phyloP scores from a whole-genome alignment of 2,797 vertebrate species.

The Momotus momota region DNA sequence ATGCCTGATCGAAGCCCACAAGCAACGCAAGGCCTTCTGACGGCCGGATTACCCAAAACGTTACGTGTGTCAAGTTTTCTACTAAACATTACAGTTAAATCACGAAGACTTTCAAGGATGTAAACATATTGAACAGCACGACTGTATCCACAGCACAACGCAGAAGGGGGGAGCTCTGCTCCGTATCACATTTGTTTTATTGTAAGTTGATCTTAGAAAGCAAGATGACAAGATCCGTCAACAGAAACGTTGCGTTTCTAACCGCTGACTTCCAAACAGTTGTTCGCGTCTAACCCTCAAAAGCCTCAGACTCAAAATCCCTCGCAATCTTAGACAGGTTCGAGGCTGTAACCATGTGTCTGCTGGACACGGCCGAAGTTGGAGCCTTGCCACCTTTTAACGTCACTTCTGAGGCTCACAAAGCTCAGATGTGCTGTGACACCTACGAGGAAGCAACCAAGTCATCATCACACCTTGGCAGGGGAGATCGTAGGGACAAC shows the following conservation, averaged over 20 bases:
- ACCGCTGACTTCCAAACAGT: not conserved
- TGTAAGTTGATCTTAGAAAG: not conserved
- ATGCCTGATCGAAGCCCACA: not conserved
- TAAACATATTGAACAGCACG: not conserved
- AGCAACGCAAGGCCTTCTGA: rapidly evolving
- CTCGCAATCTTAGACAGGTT: not conserved
- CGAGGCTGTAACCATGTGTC: not conserved
- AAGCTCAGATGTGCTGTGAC: rapidly evolving
- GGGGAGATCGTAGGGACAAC: not conserved
- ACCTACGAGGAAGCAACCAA: not conserved
- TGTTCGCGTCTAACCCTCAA: not conserved
- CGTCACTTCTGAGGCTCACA: not conserved
- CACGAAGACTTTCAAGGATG: rapidly evolving
- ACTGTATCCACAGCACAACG: rapidly evolving
- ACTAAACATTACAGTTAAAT: not conserved
- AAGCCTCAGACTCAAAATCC: not conserved
- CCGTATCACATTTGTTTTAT: not conserved
- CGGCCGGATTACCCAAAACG: rapidly evolving
- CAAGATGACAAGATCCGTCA: conserved; percentile 1
- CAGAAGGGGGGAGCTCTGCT: not conserved
- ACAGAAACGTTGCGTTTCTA: not conserved
- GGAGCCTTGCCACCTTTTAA: not conserved
- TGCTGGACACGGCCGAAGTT: not conserved
- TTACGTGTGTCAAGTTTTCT: rapidly evolving
- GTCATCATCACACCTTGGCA: not conserved